Evolutionary conservation across 1,140 invertebrate genomes (phyloP).

Genomic region (Drosophila cardini): DNA sequence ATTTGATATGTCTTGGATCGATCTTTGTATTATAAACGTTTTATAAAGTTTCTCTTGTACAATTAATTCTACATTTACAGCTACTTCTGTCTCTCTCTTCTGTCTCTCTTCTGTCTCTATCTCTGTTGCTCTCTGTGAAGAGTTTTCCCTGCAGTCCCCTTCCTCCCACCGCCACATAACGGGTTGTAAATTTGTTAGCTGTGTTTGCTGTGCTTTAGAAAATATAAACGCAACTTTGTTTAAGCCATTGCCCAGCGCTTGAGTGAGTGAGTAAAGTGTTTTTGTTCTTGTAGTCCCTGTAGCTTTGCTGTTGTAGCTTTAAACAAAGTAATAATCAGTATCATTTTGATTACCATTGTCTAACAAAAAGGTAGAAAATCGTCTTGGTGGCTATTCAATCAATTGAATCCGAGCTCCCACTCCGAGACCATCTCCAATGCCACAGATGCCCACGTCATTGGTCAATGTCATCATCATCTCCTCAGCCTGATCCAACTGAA

Average conservation of each 20-base stretch:
- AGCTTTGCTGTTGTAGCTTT: neutral
- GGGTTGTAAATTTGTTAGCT: neutral
- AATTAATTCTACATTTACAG: too few species aligned
- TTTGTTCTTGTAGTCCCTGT: conserved; percentile 1
- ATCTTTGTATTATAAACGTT: too few species aligned
- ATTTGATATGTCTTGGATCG: neutral
- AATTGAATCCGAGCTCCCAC: conserved; percentile 48
- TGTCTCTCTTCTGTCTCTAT: too few species aligned
- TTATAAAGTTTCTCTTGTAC: too few species aligned
- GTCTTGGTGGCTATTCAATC: conserved; percentile 47
- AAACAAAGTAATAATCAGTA: conserved; percentile 16
- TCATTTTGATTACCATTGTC: neutral
- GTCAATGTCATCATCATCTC: conserved; percentile 21
- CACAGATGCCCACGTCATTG: conserved; percentile 46
- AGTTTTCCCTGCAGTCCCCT: too few species aligned
- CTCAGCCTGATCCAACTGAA: conserved; percentile 21
- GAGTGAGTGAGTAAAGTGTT: conserved; percentile 1
- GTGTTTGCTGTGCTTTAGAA: conserved; percentile 48
- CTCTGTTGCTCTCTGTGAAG: too few species aligned
- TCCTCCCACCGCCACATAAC: too few species aligned
- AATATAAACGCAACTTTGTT: conserved; percentile 68
- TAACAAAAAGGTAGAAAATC: conserved; percentile 15
- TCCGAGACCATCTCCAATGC: conserved; percentile 60
- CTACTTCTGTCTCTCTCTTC: too few species aligned
- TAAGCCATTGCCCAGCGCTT: conserved; percentile 43